These are phyloP conservation scores for Panthera uncia DNA, from an alignment of 2,113 vertebrate species.

Conservation along the genomic window DNA sequence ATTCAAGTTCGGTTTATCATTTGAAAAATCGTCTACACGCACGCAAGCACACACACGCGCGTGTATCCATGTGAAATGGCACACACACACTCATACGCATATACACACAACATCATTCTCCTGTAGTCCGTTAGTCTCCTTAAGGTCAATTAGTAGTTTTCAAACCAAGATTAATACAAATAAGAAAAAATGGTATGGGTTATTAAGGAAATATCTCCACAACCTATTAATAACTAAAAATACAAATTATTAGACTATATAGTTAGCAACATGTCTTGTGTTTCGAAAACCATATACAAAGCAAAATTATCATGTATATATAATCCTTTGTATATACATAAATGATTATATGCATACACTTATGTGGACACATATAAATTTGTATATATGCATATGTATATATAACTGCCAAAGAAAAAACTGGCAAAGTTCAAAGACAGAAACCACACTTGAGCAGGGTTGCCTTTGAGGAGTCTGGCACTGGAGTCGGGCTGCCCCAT, in stretches of 20 bases:
- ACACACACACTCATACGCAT: neutral
- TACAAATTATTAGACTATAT: neutral
- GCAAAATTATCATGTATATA: neutral
- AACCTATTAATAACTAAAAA: neutral
- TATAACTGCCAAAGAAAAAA: neutral
- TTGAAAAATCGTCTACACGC: neutral
- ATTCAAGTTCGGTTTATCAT: neutral
- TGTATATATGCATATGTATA: neutral
- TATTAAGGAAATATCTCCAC: neutral
- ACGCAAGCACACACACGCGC: neutral
- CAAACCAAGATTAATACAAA: neutral
- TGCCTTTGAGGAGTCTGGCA: neutral
- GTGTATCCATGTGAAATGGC: fast-evolving
- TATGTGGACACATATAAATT: neutral
- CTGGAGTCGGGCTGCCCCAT: neutral
- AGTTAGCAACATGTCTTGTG: neutral
- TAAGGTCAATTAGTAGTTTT: neutral
- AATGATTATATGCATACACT: neutral
- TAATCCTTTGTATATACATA: neutral
- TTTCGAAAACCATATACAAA: neutral
- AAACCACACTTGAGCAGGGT: too few species aligned
- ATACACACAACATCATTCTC: neutral
- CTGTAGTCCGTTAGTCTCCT: neutral
- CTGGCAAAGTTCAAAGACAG: neutral
- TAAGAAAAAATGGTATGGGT: neutral